Evolutionary conservation across 35 echinoderm and acorn worm species (phyloP), one percentile per base, ranked within the genome.

Genomic region (Ophioderma brevispina): DNA sequence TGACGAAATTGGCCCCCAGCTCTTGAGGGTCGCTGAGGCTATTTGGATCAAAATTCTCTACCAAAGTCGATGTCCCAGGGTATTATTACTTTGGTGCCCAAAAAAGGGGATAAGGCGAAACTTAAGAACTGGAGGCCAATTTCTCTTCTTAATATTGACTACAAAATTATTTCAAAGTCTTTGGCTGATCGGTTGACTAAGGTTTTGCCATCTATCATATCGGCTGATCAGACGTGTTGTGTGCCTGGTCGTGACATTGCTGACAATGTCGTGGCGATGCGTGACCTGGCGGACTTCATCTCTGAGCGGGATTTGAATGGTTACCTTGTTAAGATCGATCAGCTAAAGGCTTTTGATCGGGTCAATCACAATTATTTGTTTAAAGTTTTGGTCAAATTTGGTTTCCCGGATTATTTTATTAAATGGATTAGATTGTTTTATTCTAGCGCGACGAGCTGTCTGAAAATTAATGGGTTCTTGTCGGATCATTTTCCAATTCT

Each of bases 261-360:
- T 35, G 14, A 37, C 0, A 94, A 94, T 80, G 31, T 94, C 18
- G 80, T 40, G 40, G 31, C 81, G 18, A 37, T 93, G 19, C 17
- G 91, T 0, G 91, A 93, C 55, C 39, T 93, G 1, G 63, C 88
- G 36, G 37, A 88, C 19, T 82, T 33, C 37, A 13, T 50, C 33
- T 76, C 88, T 36, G 10, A 75, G 1, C 32, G 38, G 18, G 64
- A 79, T 31, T 52, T 81, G 49, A 8, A 78, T 0, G 40, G 85
- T 50, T 78, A 49, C 30, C 39, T 93, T 17, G 82, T 93, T 42
- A 82, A 40, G 32, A 31, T 93, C 15, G 91, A 93, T 36, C 91
- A 93, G 32, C 55, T 81, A n/a, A 93, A 93, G 49, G 91, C 91
- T 1, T 93, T 93, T 38, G 91, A 93, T 52, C 80, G 80, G 38